Evolutionary conservation across 2,888 invertebrate species (phyloP).

Genomic region (Dynastes tityus): DNA sequence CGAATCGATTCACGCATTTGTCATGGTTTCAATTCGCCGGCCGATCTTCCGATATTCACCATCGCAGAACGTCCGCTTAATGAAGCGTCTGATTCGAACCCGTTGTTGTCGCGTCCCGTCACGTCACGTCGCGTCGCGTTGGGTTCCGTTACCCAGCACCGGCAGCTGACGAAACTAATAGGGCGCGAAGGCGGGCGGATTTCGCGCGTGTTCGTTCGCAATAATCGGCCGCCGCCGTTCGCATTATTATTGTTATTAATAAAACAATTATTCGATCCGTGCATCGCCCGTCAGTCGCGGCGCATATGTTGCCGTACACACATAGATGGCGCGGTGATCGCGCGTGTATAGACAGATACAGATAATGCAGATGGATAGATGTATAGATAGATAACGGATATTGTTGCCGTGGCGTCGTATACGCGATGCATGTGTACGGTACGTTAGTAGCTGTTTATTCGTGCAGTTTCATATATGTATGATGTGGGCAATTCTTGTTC

Average conservation of each 20-base stretch:
- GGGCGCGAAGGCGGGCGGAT: not conserved
- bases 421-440: not conserved
- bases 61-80: not conserved
- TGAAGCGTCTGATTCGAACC: conserved; percentile 20
- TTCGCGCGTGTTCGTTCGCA: conserved; percentile 21
- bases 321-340: not conserved
- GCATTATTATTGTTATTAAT: conserved; percentile 29
- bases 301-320: conserved; percentile 5
- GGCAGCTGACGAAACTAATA: conserved; percentile 12
- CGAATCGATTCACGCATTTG: not conserved
- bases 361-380: conserved; percentile 19
- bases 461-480: conserved; percentile 6
- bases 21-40: not conserved
- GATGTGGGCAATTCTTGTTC: too few species aligned
- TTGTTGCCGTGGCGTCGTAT: not conserved
- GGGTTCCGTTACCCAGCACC: not conserved
- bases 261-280: conserved; percentile 32
- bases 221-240: conserved; percentile 3
- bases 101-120: not conserved
- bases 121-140: too few species aligned
- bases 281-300: not conserved
- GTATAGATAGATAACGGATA: conserved; percentile 15
- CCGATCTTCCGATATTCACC: conserved; percentile 3
- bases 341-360: conserved; percentile 10
- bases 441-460: not conserved